Evolutionary conservation across 2,113 vertebrate species (phyloP), one percentile per base, ranked within the genome.

Genomic region (Caranx ignobilis): DNA sequence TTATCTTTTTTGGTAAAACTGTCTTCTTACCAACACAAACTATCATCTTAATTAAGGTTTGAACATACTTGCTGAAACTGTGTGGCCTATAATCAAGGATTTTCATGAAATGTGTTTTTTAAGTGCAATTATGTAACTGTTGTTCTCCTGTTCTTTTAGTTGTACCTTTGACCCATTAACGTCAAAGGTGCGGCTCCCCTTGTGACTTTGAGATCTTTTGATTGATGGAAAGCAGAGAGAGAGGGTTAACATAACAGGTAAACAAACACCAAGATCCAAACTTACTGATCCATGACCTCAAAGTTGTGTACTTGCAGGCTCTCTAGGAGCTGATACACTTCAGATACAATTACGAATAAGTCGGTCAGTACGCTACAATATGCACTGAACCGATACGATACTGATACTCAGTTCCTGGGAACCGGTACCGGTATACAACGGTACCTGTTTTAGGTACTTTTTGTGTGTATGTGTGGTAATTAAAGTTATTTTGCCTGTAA

Each of bases 41-140:
- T 48, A 34, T 81, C 47, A 77, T 81, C 71, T 74, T 79, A 81
- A 88, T 86, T 82, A 82, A 55, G 65, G 82, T 85, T 86, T 71
- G n/a, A 84, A 87, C 82, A 82, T 82, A 48, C 66, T 74, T 73
- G 87, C 82, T 71, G 71, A 34, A 18, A 63, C 54, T 75, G 56
- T 75, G 79, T 50, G 45, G 16, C 48, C 48, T 74, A 55, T 43
- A 82, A 86, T 65, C 83, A 69, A 64, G 67, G 18, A 32, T 10
- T 45, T 71, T 80, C 62, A 77, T 73, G 69, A 71, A 75, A 54
- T 68, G 71, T 67, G 45, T 69, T 71, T 90, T 85, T 82, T 72
- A 86, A 75, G 50, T 47, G 59, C 69, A 79, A 81, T 83, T 77
- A 66, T 48, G 63, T 77, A 79, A 76, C 87, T 86, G 75, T 75